These are phyloP conservation scores for Ennomos erosarius DNA, from an alignment of 2,888 invertebrate genomes.

Conservation along the genomic window DNA sequence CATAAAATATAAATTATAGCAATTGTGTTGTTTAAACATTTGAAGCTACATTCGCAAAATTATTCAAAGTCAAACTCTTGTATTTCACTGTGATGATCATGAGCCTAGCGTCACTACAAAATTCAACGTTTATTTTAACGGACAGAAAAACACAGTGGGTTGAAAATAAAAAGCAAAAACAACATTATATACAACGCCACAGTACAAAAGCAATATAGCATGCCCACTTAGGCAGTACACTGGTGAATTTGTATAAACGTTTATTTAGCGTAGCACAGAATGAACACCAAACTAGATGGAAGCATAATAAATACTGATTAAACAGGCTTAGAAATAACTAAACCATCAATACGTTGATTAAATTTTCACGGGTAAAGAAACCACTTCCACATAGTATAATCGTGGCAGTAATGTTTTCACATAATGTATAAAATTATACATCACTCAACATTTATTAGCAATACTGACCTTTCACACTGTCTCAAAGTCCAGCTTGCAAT, in stretches of 20 bases:
- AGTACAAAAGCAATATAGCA: constrained; percentile 80
- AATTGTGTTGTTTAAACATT: constrained; percentile 57
- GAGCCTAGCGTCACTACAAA: constrained; percentile 73
- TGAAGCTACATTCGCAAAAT: constrained; percentile 68
- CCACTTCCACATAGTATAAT: constrained; percentile 15
- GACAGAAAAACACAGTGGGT: constrained; percentile 72
- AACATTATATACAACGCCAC: constrained; percentile 74
- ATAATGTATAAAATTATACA: constrained; percentile 43
- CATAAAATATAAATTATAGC: constrained; percentile 55
- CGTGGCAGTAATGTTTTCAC: constrained; percentile 27
- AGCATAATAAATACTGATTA: constrained; percentile 63
- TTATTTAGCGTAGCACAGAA: constrained; percentile 56
- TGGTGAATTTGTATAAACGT: constrained; percentile 58
- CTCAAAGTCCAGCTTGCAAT: constrained; percentile 99
- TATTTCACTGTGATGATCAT: constrained; percentile 73
- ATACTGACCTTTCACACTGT: constrained; percentile 97
- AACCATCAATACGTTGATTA: constrained; percentile 17
- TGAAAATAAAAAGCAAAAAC: constrained; percentile 65
- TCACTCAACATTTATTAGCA: constrained; percentile 48
- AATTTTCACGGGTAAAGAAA: constrained; percentile 13
- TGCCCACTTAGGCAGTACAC: constrained; percentile 74
- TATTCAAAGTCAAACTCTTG: constrained; percentile 85
- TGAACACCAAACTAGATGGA: constrained; percentile 62
- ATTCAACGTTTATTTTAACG: constrained; percentile 57
- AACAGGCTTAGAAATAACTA: constrained; percentile 42